Evolutionary conservation across 2,888 invertebrate genomes (phyloP).

Genomic region (Cantharis rustica): DNA sequence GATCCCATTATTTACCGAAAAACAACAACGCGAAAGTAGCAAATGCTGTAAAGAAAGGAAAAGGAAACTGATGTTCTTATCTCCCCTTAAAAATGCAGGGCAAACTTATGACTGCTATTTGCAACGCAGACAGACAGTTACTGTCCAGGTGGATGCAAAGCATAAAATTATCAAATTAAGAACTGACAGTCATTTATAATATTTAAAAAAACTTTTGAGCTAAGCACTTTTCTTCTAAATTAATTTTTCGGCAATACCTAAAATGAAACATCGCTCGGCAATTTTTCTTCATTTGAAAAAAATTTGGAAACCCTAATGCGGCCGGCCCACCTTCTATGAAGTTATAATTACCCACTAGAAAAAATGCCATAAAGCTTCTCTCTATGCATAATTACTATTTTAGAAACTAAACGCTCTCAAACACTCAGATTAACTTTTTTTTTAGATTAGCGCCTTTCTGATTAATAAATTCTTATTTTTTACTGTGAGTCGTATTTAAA

Average conservation of each 20-base stretch:
- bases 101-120: slow-evolving; percentile 37
- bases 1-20: slow-evolving; percentile 59
- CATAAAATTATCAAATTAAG: slow-evolving; percentile 4
- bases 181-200: background rate
- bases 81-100: slow-evolving; percentile 36
- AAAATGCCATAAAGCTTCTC: background rate
- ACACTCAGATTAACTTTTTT: background rate
- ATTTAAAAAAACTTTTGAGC: background rate
- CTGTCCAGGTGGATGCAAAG: slow-evolving; percentile 21
- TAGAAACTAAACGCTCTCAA: background rate
- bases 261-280: background rate
- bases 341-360: background rate
- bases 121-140: slow-evolving; percentile 23
- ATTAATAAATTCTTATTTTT: background rate
- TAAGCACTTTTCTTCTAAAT: background rate
- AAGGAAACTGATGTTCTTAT: slow-evolving; percentile 48
- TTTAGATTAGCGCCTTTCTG: background rate
- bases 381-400: background rate
- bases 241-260: background rate
- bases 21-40: slow-evolving; percentile 56
- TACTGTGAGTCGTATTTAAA: background rate
- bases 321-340: background rate
- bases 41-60: slow-evolving; percentile 54
- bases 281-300: background rate
- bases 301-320: background rate